Evolutionary conservation across 2,113 vertebrate species (phyloP), one percentile per base, ranked within the genome.

Genomic region (Tringa solitaria): DNA sequence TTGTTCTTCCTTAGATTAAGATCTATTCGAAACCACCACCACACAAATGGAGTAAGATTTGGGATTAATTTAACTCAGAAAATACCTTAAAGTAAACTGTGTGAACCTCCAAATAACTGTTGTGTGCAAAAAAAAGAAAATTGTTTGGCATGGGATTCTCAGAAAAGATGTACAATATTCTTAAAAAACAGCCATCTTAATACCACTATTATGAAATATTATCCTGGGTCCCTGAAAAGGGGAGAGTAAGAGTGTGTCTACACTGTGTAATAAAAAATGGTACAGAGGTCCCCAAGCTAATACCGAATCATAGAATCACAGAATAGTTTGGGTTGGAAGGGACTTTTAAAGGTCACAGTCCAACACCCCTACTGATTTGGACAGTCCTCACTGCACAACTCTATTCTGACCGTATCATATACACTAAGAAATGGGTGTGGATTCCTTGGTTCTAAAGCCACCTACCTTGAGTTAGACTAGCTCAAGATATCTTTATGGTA

Each of bases 141-240:
- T 41, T 41, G 35, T 22, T 32, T 41, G 14, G 28, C 14, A 41
- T 3, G 6, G 17, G 35, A 59, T 83, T 68, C 53, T 68, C 73
- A 64, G 30, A 80, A 67, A 73, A 83, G 14, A 45, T 24, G 22
- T 59, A 37, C 22, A 72, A 18, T 33, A 79, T 27, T 67, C 51
- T 51, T 22, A 0, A 57, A 64, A 77, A 77, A 4, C 0, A 0
- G 6, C 5, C 17, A 37, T 24, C 17, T 85, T 17, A 17, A 28
- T 82, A 83, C 6, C 12, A 65, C 13, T 43, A 43, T 15, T 39
- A 88, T 63, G 39, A 86, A 82, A 64, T 43, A 33, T 51, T 89
- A 73, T 76, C 18, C 32, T 35, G 8, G 5, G 72, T 51, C 18
- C 12, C 26, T 84, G 19, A 69, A 48, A 95, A 93, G 32, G 8